Evolutionary conservation across 2,888 invertebrate species (phyloP), one percentile per base, ranked within the genome.

Genomic region (Vandiemenella viatica): DNA sequence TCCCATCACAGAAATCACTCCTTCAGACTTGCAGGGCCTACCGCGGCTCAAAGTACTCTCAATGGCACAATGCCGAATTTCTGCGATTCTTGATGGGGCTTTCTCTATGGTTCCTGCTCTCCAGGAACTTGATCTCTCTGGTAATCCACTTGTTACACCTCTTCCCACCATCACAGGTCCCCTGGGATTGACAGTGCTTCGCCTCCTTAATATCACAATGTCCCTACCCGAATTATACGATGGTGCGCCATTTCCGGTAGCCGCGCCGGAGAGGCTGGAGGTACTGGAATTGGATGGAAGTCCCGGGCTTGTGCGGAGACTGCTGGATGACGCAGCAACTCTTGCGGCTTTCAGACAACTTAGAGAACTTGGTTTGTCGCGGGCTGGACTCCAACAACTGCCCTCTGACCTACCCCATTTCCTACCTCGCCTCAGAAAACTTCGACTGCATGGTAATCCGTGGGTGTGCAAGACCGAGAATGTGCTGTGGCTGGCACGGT

Each of bases 101-200:
- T 85, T 93, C 63, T 74, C 76, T 58, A 79, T 81, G 57, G 67
- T 90, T 59, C 69, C 77, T n/a, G 76, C 78, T 32, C 69, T 93
- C 45, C 79, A 80, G 61, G 80, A 79, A 58, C 71, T 95, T 57
- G 89, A 91, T 66, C 69, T 93, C 53, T 89, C 90, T 13, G 75
- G 80, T 60, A 93, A 93, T 68, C 83, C 80, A 5, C 72, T 88
- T 53, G 74, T 74, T 58, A 69, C 71, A 51, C 64, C 88, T 52
- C 75, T 80, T 10, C 72, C 76, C 45, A 75, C 77, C 40, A 76
- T 89, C 56, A 72, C 74, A 45, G 79, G 81, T 13, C 79, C 83
- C 32, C 67, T 74, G 49, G 74, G 75, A 48, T 70, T 88, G 40
- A 73, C 76, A 58, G 74, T 77, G 53, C 69, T 89, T 55, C 76